These are phyloP conservation scores for Drosophila lini DNA, from an alignment of 1,140 invertebrate genomes.

Conservation along the genomic window DNA sequence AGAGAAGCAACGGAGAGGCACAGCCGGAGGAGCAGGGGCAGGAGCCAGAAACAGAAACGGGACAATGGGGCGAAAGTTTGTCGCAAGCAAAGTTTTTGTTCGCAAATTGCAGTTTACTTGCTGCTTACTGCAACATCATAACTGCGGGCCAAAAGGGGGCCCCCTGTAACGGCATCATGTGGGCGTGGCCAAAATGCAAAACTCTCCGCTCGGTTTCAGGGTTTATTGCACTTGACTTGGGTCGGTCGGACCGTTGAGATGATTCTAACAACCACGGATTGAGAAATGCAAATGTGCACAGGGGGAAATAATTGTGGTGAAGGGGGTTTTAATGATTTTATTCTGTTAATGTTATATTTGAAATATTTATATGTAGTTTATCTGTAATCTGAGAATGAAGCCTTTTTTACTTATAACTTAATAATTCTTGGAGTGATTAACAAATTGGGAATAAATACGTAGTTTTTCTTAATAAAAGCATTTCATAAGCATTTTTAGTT, in stretches of 20 bases:
- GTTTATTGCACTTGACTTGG: constrained; percentile 50
- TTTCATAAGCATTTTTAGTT: too few relatives aligned
- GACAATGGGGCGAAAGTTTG: constrained; percentile 41
- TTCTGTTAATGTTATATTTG: too few relatives aligned
- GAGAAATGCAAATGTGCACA: constrained; percentile 6
- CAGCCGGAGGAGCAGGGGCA: not conserved
- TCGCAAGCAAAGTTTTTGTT: constrained; percentile 50
- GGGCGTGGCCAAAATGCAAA: constrained; percentile 57
- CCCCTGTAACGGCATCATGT: constrained; percentile 17
- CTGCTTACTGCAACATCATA: constrained; percentile 73
- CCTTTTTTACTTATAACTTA: too few relatives aligned
- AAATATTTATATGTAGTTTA: too few relatives aligned
- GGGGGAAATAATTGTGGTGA: not conserved
- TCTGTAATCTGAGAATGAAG: too few relatives aligned
- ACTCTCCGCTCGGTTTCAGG: constrained; percentile 24
- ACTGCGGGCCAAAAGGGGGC: constrained; percentile 45
- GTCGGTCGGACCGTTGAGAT: constrained; percentile 19
- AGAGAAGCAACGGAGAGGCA: too few relatives aligned
- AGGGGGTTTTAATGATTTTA: constrained; percentile 5
- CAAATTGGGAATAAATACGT: too few relatives aligned
- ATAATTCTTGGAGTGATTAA: too few relatives aligned
- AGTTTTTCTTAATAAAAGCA: too few relatives aligned
- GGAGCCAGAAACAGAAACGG: constrained; percentile 1
- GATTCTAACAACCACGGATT: constrained; percentile 15
- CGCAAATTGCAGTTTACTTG: constrained; percentile 70